A percentile compares a stretch with the other conserved stretches of the same genome.
These are phyloP conservation scores for Cryptosula pallasiana DNA, from an alignment of 2,888 invertebrate genomes.

Conservation along the genomic window DNA sequence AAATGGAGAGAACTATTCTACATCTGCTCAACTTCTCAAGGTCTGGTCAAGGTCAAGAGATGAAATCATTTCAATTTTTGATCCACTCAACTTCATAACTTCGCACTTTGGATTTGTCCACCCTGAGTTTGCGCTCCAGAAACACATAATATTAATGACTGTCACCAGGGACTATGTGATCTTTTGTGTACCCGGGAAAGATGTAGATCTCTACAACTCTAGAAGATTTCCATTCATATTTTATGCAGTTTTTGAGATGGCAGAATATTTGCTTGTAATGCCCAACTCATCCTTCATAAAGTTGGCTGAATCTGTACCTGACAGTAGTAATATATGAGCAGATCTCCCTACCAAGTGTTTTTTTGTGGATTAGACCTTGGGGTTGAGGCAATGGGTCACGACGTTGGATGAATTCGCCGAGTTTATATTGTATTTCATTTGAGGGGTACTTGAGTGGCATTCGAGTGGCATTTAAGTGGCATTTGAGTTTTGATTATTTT, in stretches of 20 bases:
- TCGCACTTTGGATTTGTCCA: not conserved
- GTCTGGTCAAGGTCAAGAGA: not conserved
- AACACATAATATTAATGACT: not conserved
- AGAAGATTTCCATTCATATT: slow-evolving; percentile 4
- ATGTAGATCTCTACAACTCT: not conserved
- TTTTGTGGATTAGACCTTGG: too few relatives aligned
- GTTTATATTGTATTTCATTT: too few relatives aligned
- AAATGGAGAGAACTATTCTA: not conserved
- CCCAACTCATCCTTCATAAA: not conserved
- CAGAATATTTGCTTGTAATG: not conserved
- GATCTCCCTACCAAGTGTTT: too few relatives aligned
- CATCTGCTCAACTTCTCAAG: slow-evolving; percentile 3
- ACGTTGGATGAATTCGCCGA: too few relatives aligned
- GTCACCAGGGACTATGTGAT: not conserved
- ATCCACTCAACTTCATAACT: not conserved
- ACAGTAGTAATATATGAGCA: too few relatives aligned
- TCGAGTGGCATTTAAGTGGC: too few relatives aligned
- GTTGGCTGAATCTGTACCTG: not conserved
- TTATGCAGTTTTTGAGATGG: not conserved
- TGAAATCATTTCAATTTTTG: not conserved
- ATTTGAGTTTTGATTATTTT: too few relatives aligned
- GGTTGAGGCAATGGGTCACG: too few relatives aligned
- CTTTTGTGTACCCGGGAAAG: not conserved
- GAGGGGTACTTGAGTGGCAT: too few relatives aligned
- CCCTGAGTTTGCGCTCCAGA: slow-evolving; percentile 14